A percentile compares a stretch with the other conserved stretches of the same genome.
These are phyloP conservation scores for Eulemur rubriventer DNA, from an alignment of 2,797 vertebrate genomes.

Conservation along the genomic window DNA sequence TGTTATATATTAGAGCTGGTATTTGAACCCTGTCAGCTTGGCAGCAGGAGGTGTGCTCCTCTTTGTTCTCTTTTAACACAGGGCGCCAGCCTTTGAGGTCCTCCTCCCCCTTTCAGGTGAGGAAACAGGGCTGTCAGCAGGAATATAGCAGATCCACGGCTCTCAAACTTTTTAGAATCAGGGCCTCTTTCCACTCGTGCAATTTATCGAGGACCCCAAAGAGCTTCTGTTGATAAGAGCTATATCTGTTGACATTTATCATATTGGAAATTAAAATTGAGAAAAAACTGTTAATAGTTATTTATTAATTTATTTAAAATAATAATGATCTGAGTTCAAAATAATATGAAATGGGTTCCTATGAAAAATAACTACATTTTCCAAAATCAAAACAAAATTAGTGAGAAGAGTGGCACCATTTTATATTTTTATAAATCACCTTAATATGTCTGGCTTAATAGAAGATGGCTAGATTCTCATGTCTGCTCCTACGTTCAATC, in stretches of 20 bases:
- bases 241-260: not conserved
- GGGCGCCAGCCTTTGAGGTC: not conserved
- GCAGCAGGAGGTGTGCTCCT: not conserved
- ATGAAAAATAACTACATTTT: not conserved
- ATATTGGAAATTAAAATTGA: not conserved
- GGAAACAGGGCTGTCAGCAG: not conserved
- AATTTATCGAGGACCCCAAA: not conserved
- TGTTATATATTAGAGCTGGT: not conserved
- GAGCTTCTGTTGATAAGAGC: not conserved
- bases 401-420: not conserved
- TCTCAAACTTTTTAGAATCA: not conserved
- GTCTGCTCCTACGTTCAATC: not conserved
- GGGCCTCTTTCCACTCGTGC: not conserved
- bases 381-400: not conserved
- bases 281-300: not conserved
- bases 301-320: constrained; percentile 36
- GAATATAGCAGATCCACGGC: not conserved
- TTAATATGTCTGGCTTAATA: not conserved
- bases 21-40: not conserved
- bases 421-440: not conserved
- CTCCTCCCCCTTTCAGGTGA: not conserved
- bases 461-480: not conserved
- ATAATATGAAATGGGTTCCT: not conserved
- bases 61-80: not conserved
- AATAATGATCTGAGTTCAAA: not conserved